Conservation (phyloP, 92 coral and sea anemone species). For the Epizoanthus illoricatus region DNA sequence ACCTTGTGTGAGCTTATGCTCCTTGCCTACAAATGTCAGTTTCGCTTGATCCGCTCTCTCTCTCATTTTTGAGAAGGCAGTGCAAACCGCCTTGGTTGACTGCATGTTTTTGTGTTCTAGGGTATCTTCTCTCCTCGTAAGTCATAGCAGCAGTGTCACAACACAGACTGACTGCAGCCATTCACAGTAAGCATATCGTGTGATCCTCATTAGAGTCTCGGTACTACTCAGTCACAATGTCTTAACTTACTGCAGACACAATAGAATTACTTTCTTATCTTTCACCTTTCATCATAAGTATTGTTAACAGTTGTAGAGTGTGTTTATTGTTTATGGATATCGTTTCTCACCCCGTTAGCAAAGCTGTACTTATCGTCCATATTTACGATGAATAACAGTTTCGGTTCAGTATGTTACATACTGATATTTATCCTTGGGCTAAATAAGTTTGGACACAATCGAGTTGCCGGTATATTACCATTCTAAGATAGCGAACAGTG, state of each 20-base stretch:
- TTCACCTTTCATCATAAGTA: too few relatives aligned
- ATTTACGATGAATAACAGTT: too few relatives aligned
- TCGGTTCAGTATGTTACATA: too few relatives aligned
- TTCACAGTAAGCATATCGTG: constrained; percentile 28
- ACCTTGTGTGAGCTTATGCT: not conserved
- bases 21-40: not conserved
- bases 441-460: too few relatives aligned
- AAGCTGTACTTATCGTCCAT: too few relatives aligned
- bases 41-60: not conserved
- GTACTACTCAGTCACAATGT: not conserved
- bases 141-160: constrained; percentile 16
- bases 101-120: constrained; percentile 27
- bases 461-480: too few relatives aligned
- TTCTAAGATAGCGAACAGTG: too few relatives aligned
- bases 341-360: too few relatives aligned
- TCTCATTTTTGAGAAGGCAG: not conserved
- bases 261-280: not conserved
- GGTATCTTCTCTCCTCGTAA: constrained; percentile 43
- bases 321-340: too few relatives aligned
- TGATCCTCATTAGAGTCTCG: not conserved
- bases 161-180: constrained; percentile 10
- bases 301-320: too few relatives aligned
- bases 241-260: not conserved
- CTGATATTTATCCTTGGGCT: too few relatives aligned
- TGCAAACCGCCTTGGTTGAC: constrained; percentile 4